Evolutionary conservation across 2,113 vertebrate genomes (phyloP), one percentile per base, ranked within the genome.

Genomic region (Bos indicus): DNA sequence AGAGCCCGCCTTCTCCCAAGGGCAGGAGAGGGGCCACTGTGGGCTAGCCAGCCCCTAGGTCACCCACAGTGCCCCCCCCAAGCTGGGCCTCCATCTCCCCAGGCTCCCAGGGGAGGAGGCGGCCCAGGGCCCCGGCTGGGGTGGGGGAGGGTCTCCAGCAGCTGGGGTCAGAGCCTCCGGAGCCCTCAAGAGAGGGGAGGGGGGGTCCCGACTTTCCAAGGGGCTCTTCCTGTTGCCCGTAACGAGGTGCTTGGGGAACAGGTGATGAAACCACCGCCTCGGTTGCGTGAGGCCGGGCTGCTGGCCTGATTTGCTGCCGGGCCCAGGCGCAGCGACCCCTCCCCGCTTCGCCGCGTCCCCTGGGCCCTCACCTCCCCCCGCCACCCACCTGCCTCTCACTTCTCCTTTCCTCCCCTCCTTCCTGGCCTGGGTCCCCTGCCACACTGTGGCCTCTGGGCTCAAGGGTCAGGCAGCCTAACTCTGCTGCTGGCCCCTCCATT

Each of bases 191-290:
- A 62, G 91, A 62, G 88, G 54, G 87, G 23, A 15, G 54, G 92
- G 93, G 93, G 90, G 52, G 93, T 94, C 71, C 0, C 28, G 56
- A 90, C 87, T 83, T 97, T 95, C 94, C 94, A 95, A 95, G 97
- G 97, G 97, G 98, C 97, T 80, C 98, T 97, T 97, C 97, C 98
- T 95, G 98, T 88, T 48, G 15, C 83, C 2, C 1, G 0, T 98
- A 98, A 98, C 86, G 98, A 98, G 98, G 93, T 90, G 91, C 88
- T 67, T 2, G 19, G 97, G 98, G 98, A 98, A 43, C 7, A 56
- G 98, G 97, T 98, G 98, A 98, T 97, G 99, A 97, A 99, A 98
- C 97, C 64, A 0, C 51, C 8, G 87, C 15, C 2, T 0, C 7
- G 15, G 91, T 98, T 98, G 98, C 98, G 36, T 92, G 92, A 98